Evolutionary conservation across 1,140 invertebrate species (phyloP).

Genomic region (Pseudomyrmex concolor): DNA sequence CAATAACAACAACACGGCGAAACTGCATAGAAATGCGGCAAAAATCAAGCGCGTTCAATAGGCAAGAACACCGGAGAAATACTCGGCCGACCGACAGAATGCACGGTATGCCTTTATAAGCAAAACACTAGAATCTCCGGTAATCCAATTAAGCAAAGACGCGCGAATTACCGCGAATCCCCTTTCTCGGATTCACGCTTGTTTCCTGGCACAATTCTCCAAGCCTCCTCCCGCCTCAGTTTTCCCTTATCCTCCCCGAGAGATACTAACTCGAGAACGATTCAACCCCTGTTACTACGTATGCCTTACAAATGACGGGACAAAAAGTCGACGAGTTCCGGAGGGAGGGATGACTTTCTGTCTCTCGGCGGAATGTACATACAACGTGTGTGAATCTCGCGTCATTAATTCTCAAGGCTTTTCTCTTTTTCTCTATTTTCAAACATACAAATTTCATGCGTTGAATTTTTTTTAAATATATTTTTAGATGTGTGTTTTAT

Average conservation of each 20-base stretch:
- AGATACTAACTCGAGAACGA: slow-evolving; percentile 46
- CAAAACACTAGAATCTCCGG: slow-evolving; percentile 71
- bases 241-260: not conserved
- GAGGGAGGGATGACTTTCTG: not conserved
- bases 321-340: slow-evolving; percentile 24
- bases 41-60: slow-evolving; percentile 29
- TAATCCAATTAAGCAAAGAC: slow-evolving; percentile 74
- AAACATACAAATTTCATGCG: too few relatives aligned
- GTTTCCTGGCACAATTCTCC: slow-evolving; percentile 45
- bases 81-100: slow-evolving; percentile 53
- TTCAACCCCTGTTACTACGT: slow-evolving; percentile 32
- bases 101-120: slow-evolving; percentile 65
- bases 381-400: too few relatives aligned
- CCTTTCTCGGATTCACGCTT: slow-evolving; percentile 55
- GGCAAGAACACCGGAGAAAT: slow-evolving; percentile 39
- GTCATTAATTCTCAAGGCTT: not conserved
- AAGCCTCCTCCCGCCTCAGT: not conserved
- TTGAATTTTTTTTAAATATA: too few relatives aligned
- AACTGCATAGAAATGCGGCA: not conserved
- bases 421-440: too few relatives aligned
- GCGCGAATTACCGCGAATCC: slow-evolving; percentile 69
- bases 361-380: too few relatives aligned
- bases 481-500: too few relatives aligned
- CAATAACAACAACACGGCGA: slow-evolving; percentile 6
- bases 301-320: not conserved